These are phyloP conservation scores for Heliconius hewitsoni DNA, from an alignment of 1,140 invertebrate genomes.

Conservation along the genomic window DNA sequence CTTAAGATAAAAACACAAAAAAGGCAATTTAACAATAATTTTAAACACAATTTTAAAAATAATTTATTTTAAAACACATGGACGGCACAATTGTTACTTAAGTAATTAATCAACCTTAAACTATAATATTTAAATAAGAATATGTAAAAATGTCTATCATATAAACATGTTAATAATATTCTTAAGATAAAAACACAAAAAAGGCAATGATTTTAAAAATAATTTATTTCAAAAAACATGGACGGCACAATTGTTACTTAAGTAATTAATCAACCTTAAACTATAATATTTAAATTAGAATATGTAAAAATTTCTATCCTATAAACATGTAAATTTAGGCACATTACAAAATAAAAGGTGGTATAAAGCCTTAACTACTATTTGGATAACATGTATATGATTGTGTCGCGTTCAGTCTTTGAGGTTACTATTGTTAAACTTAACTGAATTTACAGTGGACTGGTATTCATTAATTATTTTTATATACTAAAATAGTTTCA, in stretches of 20 bases:
- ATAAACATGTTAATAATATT: background rate
- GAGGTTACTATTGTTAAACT: background rate
- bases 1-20: background rate
- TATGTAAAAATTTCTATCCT: background rate
- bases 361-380: background rate
- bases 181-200: background rate
- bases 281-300: background rate
- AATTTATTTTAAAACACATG: conserved; percentile 24
- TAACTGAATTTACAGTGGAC: background rate
- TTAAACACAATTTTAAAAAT: background rate
- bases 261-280: background rate
- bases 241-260: conserved; percentile 43
- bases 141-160: background rate
- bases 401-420: background rate
- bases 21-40: background rate
- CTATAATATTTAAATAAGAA: background rate
- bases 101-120: background rate
- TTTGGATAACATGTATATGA: background rate
- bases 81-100: conserved; percentile 43
- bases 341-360: background rate
- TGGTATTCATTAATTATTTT: background rate
- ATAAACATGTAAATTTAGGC: background rate
- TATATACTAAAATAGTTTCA: too few species aligned
- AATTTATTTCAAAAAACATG: conserved; percentile 25
- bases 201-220: background rate